Evolutionary conservation across 2,113 vertebrate genomes (phyloP), one percentile per base, ranked within the genome.

Genomic region (Podarcis cretensis): DNA sequence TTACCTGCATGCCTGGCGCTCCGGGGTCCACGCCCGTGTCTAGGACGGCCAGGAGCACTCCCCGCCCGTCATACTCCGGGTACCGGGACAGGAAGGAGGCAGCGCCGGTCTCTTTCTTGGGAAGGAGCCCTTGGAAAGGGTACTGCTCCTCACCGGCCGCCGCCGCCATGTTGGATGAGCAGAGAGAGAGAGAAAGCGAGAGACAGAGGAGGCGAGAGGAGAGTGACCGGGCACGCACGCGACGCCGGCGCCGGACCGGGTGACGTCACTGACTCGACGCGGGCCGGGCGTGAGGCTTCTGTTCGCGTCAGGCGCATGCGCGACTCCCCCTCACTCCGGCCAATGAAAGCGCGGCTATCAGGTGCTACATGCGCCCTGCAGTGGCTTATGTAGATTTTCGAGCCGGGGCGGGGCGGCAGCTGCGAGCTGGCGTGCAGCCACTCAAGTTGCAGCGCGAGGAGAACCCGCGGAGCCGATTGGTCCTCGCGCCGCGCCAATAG

Each of bases 1-100:
- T 95, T 97, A 99, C 99, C 99, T 99, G 98, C 98, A 99, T 98
- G 94, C 99, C 99, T 82, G 98, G 98, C 43, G 99, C 99, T 83
- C 98, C 99, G 1, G 99, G 99, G 80, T 99, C 99, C 88, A 99
- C 99, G 48, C 99, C 99, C 16, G 98, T 99, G 95, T 99, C 99
- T 90, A 99, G 96, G 82, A 99, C 97, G 0, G 99, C 99, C 89
- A 99, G 95, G 83, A 99, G 96, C 79, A 98, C 98, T 3, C 98
- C 98, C 12, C 99, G 97, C 59, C 99, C 99, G 85, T 99, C 99
- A 90, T 98, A 98, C 54, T 99, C 98, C 0, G 98, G 98, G 92
- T 98, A 98, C 86, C 98, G 97, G 63, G 97, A 96, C 30, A 99
- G 97, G 86, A 98, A 99, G 32, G 98, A 98, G 18, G 98, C 95